Evolutionary conservation across 1,140 invertebrate genomes (phyloP), one percentile per base, ranked within the genome.

Genomic region (Drosophila virilis): DNA sequence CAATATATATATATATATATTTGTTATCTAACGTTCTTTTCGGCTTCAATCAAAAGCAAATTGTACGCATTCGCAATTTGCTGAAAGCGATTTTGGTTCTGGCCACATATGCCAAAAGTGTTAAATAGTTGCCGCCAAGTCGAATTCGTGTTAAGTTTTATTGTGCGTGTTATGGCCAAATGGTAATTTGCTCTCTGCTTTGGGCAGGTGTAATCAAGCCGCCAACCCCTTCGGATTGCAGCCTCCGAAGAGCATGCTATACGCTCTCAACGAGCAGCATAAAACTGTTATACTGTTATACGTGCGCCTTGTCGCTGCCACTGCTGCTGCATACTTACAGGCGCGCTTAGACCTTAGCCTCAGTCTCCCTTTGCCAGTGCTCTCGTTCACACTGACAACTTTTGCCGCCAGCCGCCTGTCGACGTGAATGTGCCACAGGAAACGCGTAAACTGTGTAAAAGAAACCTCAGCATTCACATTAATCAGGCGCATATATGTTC

Each of bases 351-450:
- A 48, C 52, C 50, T 43, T 40, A 17, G 35, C 68, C 37, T 86
- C 82, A 86, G 82, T 86, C 75, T 86, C 82, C 82, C 78, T 66
- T 86, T 75, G 82, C 72, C 79, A 78, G 82, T 68, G 82, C 68
- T 85, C 75, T 70, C 71, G 78, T 85, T 15, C 55, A 67, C 46
- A 28, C 46, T 48, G 46, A 48, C 46, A 28, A 17, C 46, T 48
- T 17, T 28, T 6, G 17, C 22, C 5, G 17, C 22, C 22, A 22
- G 46, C 46, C 59, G 50, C 42, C 15, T 8, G 22, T 40, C 10
- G 54, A 17, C 55, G 68, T 42, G 69, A 65, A n/a, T 42, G 50
- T 42, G 48, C 33, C 38, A 60, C 35, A 45, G 17, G 40, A 70
- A 48, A 22, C 72, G 67, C 66, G 65, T 74, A 55, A 70, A 70